Base-by-base conservation (phyloP, 2,797 vertebrate genomes). In the Notolabrus celidotus region DNA sequence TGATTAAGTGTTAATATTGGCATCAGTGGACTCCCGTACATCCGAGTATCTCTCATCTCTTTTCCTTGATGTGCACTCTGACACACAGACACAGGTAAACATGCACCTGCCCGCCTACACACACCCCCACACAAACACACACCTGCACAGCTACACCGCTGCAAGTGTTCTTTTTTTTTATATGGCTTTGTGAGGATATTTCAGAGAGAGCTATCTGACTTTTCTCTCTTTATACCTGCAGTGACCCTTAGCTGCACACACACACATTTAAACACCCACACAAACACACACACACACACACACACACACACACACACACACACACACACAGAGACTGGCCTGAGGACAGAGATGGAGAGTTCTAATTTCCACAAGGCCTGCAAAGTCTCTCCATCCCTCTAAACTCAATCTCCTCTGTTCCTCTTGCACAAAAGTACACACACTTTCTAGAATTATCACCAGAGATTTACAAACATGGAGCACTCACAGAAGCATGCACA, bases 291-390 rank as follows among this genome's bases (percentile, higher is more conserved):
- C n/a, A n/a, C n/a, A n/a, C 3, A 39, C 31, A 41, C 8, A 50
- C 74, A 54, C 61, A 53, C 60, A 61, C 7, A 5, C 4, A 41
- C 38, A 38, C 8, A 56, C 38, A 34, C 3, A 73, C 49, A 68
- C 27, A 60, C 7, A 78, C 60, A 66, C 61, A 67, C 51, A 36
- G 6, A 52, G 3, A 64, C 42, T 39, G 56, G 67, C 77, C 74
- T 33, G 49, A 77, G 80, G 90, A 91, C 87, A 88, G 83, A 91
- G 88, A 92, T 90, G 83, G 85, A 90, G 84, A 85, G 83, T 67
- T 86, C 74, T 85, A 82, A 92, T 93, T 89, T 90, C 86, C 75
- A 84, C 75, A 52, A 60, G 71, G 46, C 72, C 74, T 52, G 67
- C 65, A 81, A 72, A 71, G 71, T 76, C 64, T 57, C 46, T 85